Base-by-base conservation (phyloP, 2,888 invertebrate species). In the Harpalus rufipes region DNA sequence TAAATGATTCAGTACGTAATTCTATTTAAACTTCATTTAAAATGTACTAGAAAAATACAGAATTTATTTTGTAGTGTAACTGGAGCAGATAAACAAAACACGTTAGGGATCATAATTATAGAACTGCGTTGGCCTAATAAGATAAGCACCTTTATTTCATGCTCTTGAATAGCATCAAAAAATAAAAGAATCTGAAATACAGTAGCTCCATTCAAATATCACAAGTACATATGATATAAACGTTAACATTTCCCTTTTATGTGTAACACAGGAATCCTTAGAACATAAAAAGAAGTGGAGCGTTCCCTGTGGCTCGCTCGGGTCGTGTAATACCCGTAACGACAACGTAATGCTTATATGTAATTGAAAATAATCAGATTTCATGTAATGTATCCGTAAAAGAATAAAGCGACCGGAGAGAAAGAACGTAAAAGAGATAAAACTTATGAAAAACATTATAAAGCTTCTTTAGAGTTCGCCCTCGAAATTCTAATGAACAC, bases 391-490 rank as follows among this genome's bases (percentile, higher is more conserved):
- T 56, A 74, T 51, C 56, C 56, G 56, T 74, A 51, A 74, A 44
- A 74, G 74, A 74, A 51, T 74, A 44, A 74, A 21, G 21, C 44
- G 44, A 41, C 18, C 12, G 18, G 1, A 14, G 74, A 74, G 18
- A 21, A 74, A 74, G 74, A 39, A 21, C 74, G 74, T 74, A 56
- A 51, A 72, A 51, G 51, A 78, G 78, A 78, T 78, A 78, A 78
- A 78, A 78, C 58, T 78, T 78, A 78, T 74, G 59, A 78, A 78
- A 59, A 78, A 78, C 78, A 78, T 78, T 78, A 78, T 78, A 59
- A 78, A 78, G 58, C 78, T 56, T 78, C 78, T 58, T 78, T 78
- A 78, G 59, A 78, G n/a, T 78, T 78, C 56, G 21, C 76, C 56
- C 59, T 59, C 78, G 78, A 78, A 78, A 58, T 78, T 78, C 78